phyloP scores from a whole-genome alignment of 2,888 invertebrate species.

The Polydrusus cervinus region DNA sequence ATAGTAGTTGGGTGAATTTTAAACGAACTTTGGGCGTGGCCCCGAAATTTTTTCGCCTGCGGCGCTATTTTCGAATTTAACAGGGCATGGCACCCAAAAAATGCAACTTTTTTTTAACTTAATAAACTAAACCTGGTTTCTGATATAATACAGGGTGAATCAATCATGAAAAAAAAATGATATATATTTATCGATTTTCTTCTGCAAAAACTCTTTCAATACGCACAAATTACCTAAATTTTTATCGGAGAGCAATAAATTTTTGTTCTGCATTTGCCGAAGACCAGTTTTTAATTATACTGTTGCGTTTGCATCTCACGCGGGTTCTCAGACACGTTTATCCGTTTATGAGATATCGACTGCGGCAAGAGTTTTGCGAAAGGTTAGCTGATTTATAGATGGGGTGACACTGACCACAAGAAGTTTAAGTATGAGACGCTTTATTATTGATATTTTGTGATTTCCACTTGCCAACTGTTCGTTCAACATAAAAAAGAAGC shows the following conservation, averaged over 20 bases:
- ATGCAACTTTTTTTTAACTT: no score
- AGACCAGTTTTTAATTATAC: slow-evolving; percentile 35
- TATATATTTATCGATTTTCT: no score
- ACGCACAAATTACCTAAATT: slow-evolving; percentile 19
- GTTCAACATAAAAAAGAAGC: no score
- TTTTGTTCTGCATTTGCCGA: slow-evolving; percentile 26
- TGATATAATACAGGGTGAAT: no score
- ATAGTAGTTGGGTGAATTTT: no score
- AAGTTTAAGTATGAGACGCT: not conserved
- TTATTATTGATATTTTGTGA: not conserved
- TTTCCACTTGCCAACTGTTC: no score
- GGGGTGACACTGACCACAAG: not conserved
- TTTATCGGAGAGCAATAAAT: slow-evolving; percentile 14
- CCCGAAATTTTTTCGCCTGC: no score
- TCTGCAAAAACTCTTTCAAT: slow-evolving; percentile 20
- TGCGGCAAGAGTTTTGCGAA: not conserved
- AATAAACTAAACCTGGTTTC: no score
- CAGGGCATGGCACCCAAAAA: no score
- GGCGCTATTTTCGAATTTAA: no score
- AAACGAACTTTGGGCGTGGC: no score
- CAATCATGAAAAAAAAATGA: no score
- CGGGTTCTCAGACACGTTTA: slow-evolving; percentile 18
- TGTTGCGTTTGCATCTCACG: not conserved
- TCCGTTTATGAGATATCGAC: slow-evolving; percentile 27
- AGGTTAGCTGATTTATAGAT: slow-evolving; percentile 2